Percentiles rank a stretch among this genome's conserved stretches.
Conservation (phyloP, 1,140 invertebrate species). For the Heliconius hermathena region DNA sequence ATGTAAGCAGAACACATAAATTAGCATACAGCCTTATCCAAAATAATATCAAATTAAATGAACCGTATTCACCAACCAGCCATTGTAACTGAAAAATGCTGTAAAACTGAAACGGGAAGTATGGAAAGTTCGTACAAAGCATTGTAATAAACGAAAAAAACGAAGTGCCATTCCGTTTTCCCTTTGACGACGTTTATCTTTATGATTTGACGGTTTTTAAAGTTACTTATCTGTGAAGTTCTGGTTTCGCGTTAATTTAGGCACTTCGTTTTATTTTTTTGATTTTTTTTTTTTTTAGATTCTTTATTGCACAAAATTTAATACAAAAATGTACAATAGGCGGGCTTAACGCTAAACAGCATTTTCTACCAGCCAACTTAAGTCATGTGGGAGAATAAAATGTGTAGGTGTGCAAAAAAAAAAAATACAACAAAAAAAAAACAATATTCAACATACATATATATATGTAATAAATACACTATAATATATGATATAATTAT, state of each 20-base stretch:
- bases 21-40: slow-evolving; percentile 41
- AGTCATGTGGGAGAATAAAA: too few species aligned
- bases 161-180: slow-evolving; percentile 50
- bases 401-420: too few species aligned
- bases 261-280: not conserved
- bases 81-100: slow-evolving; percentile 50
- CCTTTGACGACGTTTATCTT: slow-evolving; percentile 60
- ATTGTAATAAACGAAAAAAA: slow-evolving; percentile 66
- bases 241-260: not conserved
- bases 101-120: slow-evolving; percentile 50
- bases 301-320: too few species aligned
- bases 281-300: too few species aligned
- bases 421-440: too few species aligned
- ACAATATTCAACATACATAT: too few species aligned
- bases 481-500: too few species aligned
- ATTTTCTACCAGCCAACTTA: too few species aligned
- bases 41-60: slow-evolving; percentile 31
- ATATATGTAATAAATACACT: too few species aligned
- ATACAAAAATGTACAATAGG: too few species aligned
- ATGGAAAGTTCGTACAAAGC: slow-evolving; percentile 60
- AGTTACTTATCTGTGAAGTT: slow-evolving; percentile 5
- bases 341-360: too few species aligned
- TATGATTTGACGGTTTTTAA: slow-evolving; percentile 41
- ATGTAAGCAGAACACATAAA: too few species aligned
- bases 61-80: slow-evolving; percentile 42